Percentiles rank a stretch among this genome's conserved stretches.
Evolutionary conservation across 2,797 vertebrate genomes (phyloP).

Genomic region (Simalia tracyae): DNA sequence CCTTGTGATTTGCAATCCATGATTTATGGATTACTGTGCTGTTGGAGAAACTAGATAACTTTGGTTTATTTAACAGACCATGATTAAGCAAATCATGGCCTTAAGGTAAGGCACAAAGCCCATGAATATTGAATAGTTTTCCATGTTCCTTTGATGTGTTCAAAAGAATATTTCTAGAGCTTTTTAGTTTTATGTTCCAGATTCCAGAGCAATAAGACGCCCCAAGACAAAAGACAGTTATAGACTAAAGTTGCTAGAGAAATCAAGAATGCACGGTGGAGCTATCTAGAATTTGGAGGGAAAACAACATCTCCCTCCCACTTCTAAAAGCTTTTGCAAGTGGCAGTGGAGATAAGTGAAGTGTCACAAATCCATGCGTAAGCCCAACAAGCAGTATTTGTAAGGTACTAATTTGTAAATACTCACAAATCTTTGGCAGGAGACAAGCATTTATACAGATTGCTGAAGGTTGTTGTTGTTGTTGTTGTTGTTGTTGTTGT

Average conservation of each 20-base stretch:
- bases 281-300: background rate
- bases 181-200: background rate
- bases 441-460: background rate
- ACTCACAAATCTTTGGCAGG: too few species aligned
- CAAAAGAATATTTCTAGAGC: background rate
- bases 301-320: background rate
- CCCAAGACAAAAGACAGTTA: background rate
- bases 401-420: background rate
- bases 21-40: background rate
- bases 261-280: background rate
- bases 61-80: background rate
- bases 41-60: background rate
- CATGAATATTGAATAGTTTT: background rate
- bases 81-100: background rate
- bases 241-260: background rate
- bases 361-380: background rate
- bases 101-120: background rate
- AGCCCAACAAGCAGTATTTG: background rate
- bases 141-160: constrained; percentile 46
- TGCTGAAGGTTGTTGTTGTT: background rate
- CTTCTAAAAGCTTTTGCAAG: background rate
- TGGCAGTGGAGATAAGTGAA: background rate
- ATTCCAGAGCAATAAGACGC: background rate
- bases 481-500: too few species aligned
- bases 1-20: background rate